phyloP scores from a whole-genome alignment of 2,797 vertebrate genomes.

The Falco novaeseelandiae region DNA sequence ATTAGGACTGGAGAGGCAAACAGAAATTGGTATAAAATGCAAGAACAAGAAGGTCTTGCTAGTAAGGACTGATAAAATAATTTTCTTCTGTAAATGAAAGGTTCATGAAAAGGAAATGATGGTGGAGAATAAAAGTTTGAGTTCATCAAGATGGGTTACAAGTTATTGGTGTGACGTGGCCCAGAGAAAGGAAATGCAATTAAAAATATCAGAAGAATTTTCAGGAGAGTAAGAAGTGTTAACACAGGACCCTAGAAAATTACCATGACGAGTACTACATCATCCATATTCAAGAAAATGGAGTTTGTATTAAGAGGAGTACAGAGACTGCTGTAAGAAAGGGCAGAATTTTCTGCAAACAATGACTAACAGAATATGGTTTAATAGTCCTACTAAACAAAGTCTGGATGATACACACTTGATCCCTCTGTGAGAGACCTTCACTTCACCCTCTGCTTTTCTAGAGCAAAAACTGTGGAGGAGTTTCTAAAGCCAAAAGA shows the following conservation, averaged over 20 bases:
- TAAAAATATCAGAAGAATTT: background rate
- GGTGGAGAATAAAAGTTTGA: background rate
- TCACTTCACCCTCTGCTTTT: background rate
- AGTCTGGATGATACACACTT: background rate
- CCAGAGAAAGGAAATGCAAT: conserved; percentile 3
- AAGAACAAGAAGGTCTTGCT: background rate
- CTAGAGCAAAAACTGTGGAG: background rate
- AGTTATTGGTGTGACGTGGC: background rate
- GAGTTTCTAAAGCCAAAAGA: background rate
- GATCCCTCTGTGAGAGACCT: background rate
- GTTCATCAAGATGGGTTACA: background rate
- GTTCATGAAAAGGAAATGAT: conserved; percentile 1
- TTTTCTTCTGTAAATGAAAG: background rate
- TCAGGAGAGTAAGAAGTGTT: background rate
- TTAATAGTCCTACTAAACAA: conserved; percentile 5
- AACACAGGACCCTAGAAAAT: background rate
- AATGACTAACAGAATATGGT: background rate
- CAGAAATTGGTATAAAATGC: background rate
- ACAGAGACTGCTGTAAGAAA: background rate
- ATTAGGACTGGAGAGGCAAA: conserved; percentile 16
- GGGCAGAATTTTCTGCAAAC: conserved; percentile 32
- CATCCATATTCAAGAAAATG: background rate
- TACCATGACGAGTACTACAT: background rate
- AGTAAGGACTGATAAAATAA: background rate
- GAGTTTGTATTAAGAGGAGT: background rate